Percentiles rank a stretch among this genome's conserved stretches.
phyloP scores from a whole-genome alignment of 2,113 vertebrate genomes.

The Carollia perspicillata region DNA sequence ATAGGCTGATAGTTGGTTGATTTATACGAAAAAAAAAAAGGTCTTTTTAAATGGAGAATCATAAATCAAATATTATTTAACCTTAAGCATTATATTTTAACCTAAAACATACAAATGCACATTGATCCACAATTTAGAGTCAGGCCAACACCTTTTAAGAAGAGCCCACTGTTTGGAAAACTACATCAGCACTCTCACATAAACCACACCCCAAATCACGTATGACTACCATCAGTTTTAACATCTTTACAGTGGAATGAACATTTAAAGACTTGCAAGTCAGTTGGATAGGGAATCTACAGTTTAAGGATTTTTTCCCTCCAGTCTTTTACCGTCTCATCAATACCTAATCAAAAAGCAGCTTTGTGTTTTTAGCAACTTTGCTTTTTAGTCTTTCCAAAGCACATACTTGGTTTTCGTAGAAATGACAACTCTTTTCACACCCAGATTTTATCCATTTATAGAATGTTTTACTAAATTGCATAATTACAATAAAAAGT shows the following conservation, averaged over 20 bases:
- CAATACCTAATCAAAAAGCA: neutral
- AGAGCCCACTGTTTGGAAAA: neutral
- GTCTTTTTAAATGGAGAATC: neutral
- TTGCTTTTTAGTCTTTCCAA: neutral
- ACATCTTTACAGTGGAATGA: neutral
- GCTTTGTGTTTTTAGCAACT: neutral
- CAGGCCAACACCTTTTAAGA: neutral
- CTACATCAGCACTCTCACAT: neutral
- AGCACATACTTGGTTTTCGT: neutral
- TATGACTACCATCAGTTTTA: neutral
- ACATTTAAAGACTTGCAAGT: neutral
- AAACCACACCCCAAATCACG: neutral
- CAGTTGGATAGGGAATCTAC: neutral
- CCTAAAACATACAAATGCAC: neutral
- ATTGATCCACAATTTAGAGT: neutral
- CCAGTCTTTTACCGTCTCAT: neutral
- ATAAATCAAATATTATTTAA: slow-evolving; percentile 1
- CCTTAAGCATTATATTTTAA: neutral
- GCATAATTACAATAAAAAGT: neutral
- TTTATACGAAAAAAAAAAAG: neutral
- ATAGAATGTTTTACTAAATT: neutral
- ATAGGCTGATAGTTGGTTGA: neutral
- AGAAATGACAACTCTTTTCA: neutral
- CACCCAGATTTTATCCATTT: neutral
- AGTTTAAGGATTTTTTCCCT: neutral